Evolutionary conservation across 1,140 invertebrate species (phyloP).

Genomic region (Drosophila arawakana): DNA sequence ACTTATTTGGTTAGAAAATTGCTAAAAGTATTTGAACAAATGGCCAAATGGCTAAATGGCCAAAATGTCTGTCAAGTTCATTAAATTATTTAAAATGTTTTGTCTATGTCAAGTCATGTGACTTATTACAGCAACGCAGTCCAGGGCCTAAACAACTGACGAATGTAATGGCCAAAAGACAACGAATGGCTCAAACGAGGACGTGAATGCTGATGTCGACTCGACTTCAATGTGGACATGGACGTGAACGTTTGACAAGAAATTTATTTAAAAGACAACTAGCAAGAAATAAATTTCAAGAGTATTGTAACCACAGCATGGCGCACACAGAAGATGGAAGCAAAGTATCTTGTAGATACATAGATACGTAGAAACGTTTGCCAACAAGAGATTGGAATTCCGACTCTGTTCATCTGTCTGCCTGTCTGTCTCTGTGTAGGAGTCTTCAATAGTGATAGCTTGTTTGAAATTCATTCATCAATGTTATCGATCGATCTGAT

Average conservation of each 20-base stretch:
- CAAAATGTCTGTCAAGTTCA: slow-evolving; percentile 67
- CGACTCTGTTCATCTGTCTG: slow-evolving; percentile 15
- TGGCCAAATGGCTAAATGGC: slow-evolving; percentile 37
- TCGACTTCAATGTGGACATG: neutral
- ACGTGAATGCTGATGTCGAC: neutral
- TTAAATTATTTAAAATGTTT: slow-evolving; percentile 75
- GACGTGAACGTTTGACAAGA: slow-evolving; percentile 68
- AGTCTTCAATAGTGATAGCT: slow-evolving; percentile 38
- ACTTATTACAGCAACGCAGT: slow-evolving; percentile 66
- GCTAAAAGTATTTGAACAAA: slow-evolving; percentile 28
- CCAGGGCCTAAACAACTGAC: slow-evolving; percentile 60
- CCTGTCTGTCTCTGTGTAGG: slow-evolving; percentile 49
- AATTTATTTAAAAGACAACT: slow-evolving; percentile 83
- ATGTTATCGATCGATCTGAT: slow-evolving; percentile 74
- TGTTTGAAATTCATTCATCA: slow-evolving; percentile 79
- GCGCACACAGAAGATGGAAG: slow-evolving; percentile 23
- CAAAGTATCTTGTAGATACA: slow-evolving; percentile 5
- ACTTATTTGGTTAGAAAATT: slow-evolving; percentile 19
- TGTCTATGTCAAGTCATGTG: slow-evolving; percentile 61
- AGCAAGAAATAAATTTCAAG: slow-evolving; percentile 76
- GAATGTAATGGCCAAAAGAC: slow-evolving; percentile 55
- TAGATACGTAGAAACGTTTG: slow-evolving; percentile 1
- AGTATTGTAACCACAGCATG: slow-evolving; percentile 42
- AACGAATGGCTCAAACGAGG: slow-evolving; percentile 6
- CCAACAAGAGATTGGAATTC: slow-evolving; percentile 17